Percentiles rank a stretch among this genome's conserved stretches.
phyloP scores from a whole-genome alignment of 2,888 invertebrate genomes.

The Drosophila anomalata region DNA sequence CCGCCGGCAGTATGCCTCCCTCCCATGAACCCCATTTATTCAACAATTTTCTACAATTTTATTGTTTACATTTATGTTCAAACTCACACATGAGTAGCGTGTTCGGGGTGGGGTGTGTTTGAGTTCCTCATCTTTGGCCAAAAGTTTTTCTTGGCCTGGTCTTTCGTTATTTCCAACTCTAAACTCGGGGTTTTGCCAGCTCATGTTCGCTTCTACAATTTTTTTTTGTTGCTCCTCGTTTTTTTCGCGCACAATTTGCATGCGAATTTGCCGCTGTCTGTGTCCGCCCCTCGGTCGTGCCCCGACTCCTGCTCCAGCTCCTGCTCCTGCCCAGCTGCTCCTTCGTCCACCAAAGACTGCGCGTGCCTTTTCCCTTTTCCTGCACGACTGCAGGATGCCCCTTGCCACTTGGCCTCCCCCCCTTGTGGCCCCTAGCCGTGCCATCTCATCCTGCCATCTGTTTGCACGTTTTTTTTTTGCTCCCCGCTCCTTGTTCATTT shows the following conservation, averaged over 20 bases:
- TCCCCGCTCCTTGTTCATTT: slow-evolving; percentile 56
- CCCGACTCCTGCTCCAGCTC: neutral
- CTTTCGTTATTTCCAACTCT: slow-evolving; percentile 43
- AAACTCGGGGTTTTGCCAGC: slow-evolving; percentile 42
- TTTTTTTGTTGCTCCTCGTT: slow-evolving; percentile 42
- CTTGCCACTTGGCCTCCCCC: slow-evolving; percentile 24
- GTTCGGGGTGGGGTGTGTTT: neutral
- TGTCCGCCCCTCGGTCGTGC: slow-evolving; percentile 45
- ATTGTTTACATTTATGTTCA: slow-evolving; percentile 78
- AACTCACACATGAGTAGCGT: slow-evolving; percentile 26
- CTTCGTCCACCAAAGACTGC: slow-evolving; percentile 1
- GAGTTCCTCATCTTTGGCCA: slow-evolving; percentile 39
- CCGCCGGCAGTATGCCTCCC: slow-evolving; percentile 63
- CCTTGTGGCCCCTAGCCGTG: slow-evolving; percentile 19
- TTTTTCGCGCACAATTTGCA: slow-evolving; percentile 80
- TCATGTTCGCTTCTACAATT: slow-evolving; percentile 25
- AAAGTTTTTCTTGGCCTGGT: slow-evolving; percentile 41
- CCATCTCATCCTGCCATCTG: slow-evolving; percentile 41
- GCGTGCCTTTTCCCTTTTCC: slow-evolving; percentile 51
- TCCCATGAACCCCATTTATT: slow-evolving; percentile 58
- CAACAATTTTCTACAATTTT: slow-evolving; percentile 78
- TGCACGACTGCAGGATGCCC: slow-evolving; percentile 77
- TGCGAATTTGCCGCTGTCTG: slow-evolving; percentile 78
- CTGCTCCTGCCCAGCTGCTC: slow-evolving; percentile 3
- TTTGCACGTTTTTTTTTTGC: slow-evolving; percentile 50